These are phyloP conservation scores for Melinopterus prodromus DNA, from an alignment of 2,888 invertebrate species.

Conservation along the genomic window DNA sequence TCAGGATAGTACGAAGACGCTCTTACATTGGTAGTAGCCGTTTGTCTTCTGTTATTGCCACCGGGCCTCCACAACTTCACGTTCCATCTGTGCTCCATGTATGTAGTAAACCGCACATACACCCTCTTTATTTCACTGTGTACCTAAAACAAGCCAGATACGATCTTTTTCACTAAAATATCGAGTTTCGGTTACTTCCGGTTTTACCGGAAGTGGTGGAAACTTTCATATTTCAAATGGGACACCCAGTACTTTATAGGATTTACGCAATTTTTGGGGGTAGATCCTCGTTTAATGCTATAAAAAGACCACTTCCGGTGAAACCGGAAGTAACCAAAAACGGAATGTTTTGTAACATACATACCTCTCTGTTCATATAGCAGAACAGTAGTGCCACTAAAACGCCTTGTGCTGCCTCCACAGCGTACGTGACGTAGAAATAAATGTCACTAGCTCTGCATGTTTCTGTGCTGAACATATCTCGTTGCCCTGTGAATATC, in stretches of 20 bases:
- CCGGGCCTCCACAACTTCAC: slow-evolving; percentile 13
- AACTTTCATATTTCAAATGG: too few relatives aligned
- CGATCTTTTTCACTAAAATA: too few relatives aligned
- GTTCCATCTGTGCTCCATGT: slow-evolving; percentile 27
- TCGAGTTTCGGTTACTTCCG: too few relatives aligned
- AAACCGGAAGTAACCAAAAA: too few relatives aligned
- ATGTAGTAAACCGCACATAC: slow-evolving; percentile 23
- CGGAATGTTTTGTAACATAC: not conserved
- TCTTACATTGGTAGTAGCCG: slow-evolving; percentile 27
- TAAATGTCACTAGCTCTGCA: slow-evolving; percentile 65
- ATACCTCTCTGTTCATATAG: slow-evolving; percentile 70
- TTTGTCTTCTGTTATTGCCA: slow-evolving; percentile 14
- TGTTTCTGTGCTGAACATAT: slow-evolving; percentile 62
- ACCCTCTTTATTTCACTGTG: slow-evolving; percentile 26
- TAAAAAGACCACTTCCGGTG: too few relatives aligned
- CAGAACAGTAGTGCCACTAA: slow-evolving; percentile 72
- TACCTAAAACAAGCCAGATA: slow-evolving; percentile 20
- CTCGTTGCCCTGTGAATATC: slow-evolving; percentile 67
- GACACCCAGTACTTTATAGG: too few relatives aligned
- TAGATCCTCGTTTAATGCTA: too few relatives aligned
- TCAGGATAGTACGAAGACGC: slow-evolving; percentile 10
- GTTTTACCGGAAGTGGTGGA: too few relatives aligned
- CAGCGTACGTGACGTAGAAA: slow-evolving; percentile 66
- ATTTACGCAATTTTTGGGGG: too few relatives aligned
- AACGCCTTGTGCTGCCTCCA: slow-evolving; percentile 70